These are phyloP conservation scores for Poicephalus gulielmi DNA, from an alignment of 2,113 vertebrate genomes.

Conservation along the genomic window DNA sequence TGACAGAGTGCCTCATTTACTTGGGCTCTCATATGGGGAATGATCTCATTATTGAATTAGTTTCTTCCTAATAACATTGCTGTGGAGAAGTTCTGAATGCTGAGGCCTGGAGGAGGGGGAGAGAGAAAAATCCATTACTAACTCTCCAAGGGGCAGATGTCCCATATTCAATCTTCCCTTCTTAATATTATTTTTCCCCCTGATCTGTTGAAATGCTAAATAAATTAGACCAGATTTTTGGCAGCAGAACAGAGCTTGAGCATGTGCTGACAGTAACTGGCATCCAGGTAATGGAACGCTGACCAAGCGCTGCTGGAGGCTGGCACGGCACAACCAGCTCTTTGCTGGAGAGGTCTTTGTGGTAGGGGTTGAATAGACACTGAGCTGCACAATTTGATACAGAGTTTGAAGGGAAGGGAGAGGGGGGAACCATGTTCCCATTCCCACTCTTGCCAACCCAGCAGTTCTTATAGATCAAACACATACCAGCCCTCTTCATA, in stretches of 20 bases:
- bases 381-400: neutral
- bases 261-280: neutral
- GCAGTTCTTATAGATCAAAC: neutral
- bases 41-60: conserved; percentile 64
- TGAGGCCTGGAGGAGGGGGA: conserved; percentile 37
- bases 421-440: neutral
- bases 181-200: conserved; percentile 53
- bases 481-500: neutral
- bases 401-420: neutral
- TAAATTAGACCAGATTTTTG: conserved; percentile 69
- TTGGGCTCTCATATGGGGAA: conserved; percentile 53
- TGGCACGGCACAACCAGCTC: neutral
- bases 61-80: conserved; percentile 63
- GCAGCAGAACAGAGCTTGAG: conserved; percentile 18
- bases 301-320: neutral
- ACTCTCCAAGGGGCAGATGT: conserved; percentile 52
- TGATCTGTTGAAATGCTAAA: conserved; percentile 61
- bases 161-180: conserved; percentile 68
- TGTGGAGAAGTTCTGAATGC: conserved; percentile 33
- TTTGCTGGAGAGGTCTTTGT: neutral
- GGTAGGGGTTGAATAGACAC: neutral
- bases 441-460: neutral
- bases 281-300: neutral
- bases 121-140: conserved; percentile 39
- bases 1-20: conserved; percentile 53